phyloP scores from a whole-genome alignment of 2,113 vertebrate genomes.

The Salvelinus namaycush region DNA sequence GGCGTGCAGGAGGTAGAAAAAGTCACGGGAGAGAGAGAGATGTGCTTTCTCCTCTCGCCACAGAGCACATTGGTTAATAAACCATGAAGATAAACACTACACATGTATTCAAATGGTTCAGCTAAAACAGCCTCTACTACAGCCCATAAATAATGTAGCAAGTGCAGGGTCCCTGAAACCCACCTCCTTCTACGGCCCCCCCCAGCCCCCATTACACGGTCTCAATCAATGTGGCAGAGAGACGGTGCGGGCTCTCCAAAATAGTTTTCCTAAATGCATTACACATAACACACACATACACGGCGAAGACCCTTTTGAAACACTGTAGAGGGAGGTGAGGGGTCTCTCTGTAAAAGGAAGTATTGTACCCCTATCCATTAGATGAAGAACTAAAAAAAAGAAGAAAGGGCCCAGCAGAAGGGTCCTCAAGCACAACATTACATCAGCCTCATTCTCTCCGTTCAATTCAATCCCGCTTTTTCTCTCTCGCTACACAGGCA shows the following conservation, averaged over 20 bases:
- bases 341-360: neutral
- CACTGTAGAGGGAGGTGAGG: neutral
- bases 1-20: neutral
- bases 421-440: too few relatives aligned
- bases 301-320: neutral
- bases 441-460: neutral
- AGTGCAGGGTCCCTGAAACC: neutral
- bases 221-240: too few relatives aligned
- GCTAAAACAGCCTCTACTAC: neutral
- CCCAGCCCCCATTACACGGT: too few relatives aligned
- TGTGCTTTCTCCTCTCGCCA: neutral
- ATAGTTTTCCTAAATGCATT: too few relatives aligned
- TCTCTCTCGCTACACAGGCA: too few relatives aligned
- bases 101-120: too few relatives aligned
- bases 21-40: neutral
- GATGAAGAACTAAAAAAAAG: neutral
- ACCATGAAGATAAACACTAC: too few relatives aligned
- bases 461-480: neutral
- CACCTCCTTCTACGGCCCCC: too few relatives aligned
- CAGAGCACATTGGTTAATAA: too few relatives aligned
- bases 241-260: too few relatives aligned
- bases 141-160: neutral
- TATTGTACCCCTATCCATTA: neutral
- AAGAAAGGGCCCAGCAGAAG: neutral
- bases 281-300: neutral